Conservation (phyloP, 2,113 vertebrate genomes). For the Plotosus lineatus region DNA sequence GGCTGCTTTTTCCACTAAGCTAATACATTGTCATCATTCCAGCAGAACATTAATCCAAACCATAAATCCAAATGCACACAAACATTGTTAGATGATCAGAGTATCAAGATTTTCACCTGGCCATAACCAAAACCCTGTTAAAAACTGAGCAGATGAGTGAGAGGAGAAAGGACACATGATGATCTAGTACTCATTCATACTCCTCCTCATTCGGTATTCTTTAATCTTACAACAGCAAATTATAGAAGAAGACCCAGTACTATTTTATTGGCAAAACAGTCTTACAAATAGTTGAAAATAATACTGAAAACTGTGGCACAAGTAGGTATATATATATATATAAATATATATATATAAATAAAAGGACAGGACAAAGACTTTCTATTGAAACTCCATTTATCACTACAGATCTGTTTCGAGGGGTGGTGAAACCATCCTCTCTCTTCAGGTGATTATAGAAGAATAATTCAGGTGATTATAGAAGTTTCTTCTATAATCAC, state of each 20-base stretch:
- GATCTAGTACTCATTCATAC: not conserved
- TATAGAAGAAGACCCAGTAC: not conserved
- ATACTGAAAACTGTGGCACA: not conserved
- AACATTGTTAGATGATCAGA: not conserved
- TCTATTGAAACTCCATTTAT: too few relatives aligned
- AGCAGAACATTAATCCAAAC: not conserved
- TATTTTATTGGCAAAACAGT: not conserved
- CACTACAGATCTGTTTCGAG: too few relatives aligned
- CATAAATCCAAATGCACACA: not conserved
- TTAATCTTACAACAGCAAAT: not conserved
- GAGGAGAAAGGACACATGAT: not conserved
- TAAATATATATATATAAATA: too few relatives aligned
- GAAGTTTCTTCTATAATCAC: too few relatives aligned
- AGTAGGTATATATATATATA: too few relatives aligned
- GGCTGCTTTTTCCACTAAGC: not conserved
- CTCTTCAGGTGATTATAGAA: too few relatives aligned
- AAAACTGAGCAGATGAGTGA: not conserved
- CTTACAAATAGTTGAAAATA: not conserved
- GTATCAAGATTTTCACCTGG: not conserved
- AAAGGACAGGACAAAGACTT: too few relatives aligned
- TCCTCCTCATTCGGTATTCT: not conserved
- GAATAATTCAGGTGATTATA: too few relatives aligned
- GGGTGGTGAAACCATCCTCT: too few relatives aligned
- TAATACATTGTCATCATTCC: not conserved
- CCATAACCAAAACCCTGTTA: not conserved